These are phyloP conservation scores for Suricata suricatta DNA, from an alignment of 2,113 vertebrate genomes.

Conservation along the genomic window DNA sequence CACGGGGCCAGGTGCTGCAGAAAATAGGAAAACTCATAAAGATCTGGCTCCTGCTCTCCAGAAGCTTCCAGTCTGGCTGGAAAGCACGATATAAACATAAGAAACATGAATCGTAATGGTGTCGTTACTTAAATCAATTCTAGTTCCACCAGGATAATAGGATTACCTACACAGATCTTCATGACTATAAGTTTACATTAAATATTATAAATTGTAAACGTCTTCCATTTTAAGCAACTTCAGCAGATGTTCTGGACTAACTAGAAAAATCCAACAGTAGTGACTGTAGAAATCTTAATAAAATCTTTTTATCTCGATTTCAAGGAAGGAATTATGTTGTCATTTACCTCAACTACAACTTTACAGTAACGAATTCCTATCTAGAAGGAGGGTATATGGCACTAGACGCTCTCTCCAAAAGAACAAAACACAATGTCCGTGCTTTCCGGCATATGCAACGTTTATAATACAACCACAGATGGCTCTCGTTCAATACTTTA, in stretches of 20 bases:
- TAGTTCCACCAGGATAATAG: not conserved
- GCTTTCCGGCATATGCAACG: not conserved
- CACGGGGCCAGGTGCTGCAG: not conserved
- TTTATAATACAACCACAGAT: not conserved
- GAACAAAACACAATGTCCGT: not conserved
- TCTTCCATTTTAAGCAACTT: conserved; percentile 25
- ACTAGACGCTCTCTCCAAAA: not conserved
- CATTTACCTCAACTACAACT: not conserved
- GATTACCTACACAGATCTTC: not conserved
- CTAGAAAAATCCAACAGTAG: not conserved
- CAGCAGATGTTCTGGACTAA: not conserved
- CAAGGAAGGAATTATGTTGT: not conserved
- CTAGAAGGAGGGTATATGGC: not conserved
- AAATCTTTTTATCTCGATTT: not conserved
- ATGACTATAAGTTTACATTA: not conserved
- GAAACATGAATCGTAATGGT: not conserved
- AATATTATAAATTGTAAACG: not conserved
- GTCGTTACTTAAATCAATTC: not conserved
- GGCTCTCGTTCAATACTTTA: not conserved
- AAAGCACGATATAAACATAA: not conserved
- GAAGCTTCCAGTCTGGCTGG: not conserved
- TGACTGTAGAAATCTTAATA: not conserved
- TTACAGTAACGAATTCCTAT: not conserved
- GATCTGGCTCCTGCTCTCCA: not conserved
- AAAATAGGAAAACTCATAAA: not conserved